Evolutionary conservation across 1,140 invertebrate genomes (phyloP).

Genomic region (Platyura marginata): DNA sequence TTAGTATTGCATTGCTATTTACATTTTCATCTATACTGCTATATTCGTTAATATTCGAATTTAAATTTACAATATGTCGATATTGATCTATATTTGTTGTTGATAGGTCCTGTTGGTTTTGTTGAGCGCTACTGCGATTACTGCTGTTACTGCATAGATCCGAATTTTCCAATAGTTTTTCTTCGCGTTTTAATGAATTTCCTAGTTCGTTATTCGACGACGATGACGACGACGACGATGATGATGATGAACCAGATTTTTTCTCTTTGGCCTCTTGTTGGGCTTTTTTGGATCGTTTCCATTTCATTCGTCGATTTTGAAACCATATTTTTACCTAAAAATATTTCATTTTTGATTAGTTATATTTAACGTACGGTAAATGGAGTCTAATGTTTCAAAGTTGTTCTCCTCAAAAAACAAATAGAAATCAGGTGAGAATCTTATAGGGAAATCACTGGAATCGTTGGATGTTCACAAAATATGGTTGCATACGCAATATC

Average conservation of each 20-base stretch:
- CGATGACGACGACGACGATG: background rate
- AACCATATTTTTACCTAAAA: constrained; percentile 88
- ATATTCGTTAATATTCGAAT: background rate
- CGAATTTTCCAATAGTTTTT: background rate
- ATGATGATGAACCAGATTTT: constrained; percentile 14
- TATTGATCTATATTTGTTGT: background rate
- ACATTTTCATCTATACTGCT: background rate
- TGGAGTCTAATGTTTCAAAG: background rate
- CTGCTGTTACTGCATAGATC: too few species aligned
- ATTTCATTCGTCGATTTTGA: constrained; percentile 89
- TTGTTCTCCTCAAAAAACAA: background rate
- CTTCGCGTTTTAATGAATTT: background rate
- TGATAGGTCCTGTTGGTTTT: background rate
- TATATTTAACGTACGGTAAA: too few species aligned
- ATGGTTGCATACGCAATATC: too few species aligned
- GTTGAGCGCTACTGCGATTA: background rate
- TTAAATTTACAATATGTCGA: constrained; percentile 1
- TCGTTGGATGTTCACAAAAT: too few species aligned
- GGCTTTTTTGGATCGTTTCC: constrained; percentile 87
- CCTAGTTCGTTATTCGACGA: background rate
- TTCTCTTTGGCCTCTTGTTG: constrained; percentile 46
- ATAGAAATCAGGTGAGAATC: background rate
- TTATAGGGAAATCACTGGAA: too few species aligned
- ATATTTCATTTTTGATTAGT: background rate
- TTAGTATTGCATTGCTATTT: background rate